Conservation (phyloP, 1,140 invertebrate genomes). For the Lasaia peninsularis region DNA sequence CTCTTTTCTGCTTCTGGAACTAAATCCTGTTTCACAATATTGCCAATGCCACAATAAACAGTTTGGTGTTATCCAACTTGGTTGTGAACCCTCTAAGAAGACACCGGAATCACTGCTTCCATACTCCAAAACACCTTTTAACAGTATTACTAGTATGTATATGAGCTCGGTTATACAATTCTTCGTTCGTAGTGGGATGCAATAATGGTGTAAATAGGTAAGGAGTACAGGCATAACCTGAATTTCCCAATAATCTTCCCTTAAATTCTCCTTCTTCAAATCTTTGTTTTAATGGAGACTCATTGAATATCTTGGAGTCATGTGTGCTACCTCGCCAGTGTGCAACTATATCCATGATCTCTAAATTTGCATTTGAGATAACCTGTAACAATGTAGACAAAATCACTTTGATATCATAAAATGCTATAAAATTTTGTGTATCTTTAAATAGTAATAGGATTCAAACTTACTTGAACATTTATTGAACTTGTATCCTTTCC, state of each 20-base stretch:
- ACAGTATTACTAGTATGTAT: conserved; percentile 21
- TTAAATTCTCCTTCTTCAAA: too few species aligned
- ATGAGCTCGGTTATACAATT: conserved; percentile 22
- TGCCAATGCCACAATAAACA: too few species aligned
- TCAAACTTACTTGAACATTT: background rate
- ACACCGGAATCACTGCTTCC: conserved; percentile 19
- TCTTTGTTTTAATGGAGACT: too few species aligned
- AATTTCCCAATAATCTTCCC: too few species aligned
- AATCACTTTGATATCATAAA: conserved; percentile 1
- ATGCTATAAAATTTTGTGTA: conserved; percentile 20
- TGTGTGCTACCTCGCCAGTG: too few species aligned
- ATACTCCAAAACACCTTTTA: conserved; percentile 23
- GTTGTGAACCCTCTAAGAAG: too few species aligned
- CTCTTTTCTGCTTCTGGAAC: conserved; percentile 12
- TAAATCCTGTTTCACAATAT: conserved; percentile 16
- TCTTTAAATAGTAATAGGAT: background rate
- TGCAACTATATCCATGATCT: too few species aligned
- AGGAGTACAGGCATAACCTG: conserved; percentile 16
- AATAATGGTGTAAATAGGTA: conserved; percentile 26
- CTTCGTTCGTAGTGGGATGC: conserved; percentile 6
- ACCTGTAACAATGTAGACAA: too few species aligned
- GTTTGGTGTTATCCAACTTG: too few species aligned
- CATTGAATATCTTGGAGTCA: too few species aligned
- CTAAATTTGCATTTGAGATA: too few species aligned
- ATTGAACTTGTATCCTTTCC: conserved; percentile 19